These are phyloP conservation scores for Pteromalus puparum DNA, from an alignment of 1,140 invertebrate genomes.

Conservation along the genomic window DNA sequence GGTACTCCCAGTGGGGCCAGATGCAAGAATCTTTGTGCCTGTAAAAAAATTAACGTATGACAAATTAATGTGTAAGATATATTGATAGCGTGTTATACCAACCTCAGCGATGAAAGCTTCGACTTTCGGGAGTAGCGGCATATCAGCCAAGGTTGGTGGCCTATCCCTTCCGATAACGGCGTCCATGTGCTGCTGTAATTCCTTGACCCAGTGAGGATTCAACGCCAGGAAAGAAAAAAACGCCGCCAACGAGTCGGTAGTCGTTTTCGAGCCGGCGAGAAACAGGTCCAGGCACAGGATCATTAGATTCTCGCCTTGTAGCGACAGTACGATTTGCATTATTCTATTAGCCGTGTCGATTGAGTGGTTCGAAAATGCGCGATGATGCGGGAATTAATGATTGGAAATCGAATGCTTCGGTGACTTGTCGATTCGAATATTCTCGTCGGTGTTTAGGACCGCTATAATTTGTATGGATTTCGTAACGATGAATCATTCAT, in stretches of 20 bases:
- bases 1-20: slow-evolving; percentile 80
- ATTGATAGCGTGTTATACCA: slow-evolving; percentile 18
- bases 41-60: slow-evolving; percentile 70
- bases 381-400: neutral
- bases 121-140: slow-evolving; percentile 64
- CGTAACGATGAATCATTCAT: too few species aligned
- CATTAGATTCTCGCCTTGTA: slow-evolving; percentile 79
- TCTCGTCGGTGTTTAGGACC: too few species aligned
- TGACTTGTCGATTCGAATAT: neutral
- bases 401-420: neutral
- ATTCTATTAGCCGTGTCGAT: neutral
- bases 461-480: too few species aligned
- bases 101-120: slow-evolving; percentile 75
- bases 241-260: slow-evolving; percentile 80
- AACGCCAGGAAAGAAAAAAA: slow-evolving; percentile 80
- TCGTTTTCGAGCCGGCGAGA: slow-evolving; percentile 83
- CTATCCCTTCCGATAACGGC: slow-evolving; percentile 77
- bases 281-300: slow-evolving; percentile 83
- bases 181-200: slow-evolving; percentile 83
- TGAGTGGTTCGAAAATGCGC: too few species aligned
- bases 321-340: neutral
- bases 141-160: slow-evolving; percentile 78
- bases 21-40: slow-evolving; percentile 78
- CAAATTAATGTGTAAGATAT: neutral
- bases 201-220: slow-evolving; percentile 80